Base-by-base conservation (phyloP, 1,140 invertebrate genomes). In the Cotesia vestalis region DNA sequence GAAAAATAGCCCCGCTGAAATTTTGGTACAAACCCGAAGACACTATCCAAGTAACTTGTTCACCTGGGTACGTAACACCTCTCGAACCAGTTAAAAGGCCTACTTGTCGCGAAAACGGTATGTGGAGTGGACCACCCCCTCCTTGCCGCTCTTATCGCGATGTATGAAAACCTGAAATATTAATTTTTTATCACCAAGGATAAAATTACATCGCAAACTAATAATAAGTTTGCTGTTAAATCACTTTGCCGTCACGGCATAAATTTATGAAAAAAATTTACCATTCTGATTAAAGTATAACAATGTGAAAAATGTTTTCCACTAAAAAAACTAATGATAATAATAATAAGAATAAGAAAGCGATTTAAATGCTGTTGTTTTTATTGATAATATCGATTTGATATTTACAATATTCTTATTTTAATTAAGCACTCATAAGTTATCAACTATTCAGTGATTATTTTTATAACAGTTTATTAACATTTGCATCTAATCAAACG, bases 21-120 rank as follows among this genome's bases (percentile, higher is more conserved):
- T 93, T 93, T 80, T 90, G 90, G 81, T 94, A 94, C 82, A 92
- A 93, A 79, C 90, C 92, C 27, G 92, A 92, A 8, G 92, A 94
- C 79, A 90, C 90, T 69, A 87, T 94, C 66, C 91, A 91, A 76
- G 90, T 94, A 57, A 91, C 89, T n/a, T 94, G 93, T 80, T 88
- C 90, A 52, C 88, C 90, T 0, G 92, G 92, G 20, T 93, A 89
- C 77, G 90, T 91, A 38, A 86, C 85, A 12, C 85, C 85, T 1
- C 64, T 87, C 20, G 84, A 87, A 68, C 85, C 85, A 0, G 83
- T 85, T 17, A 84, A 80, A 62, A 86, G 83, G 55, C 84, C 85
- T 12, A 86, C 84, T 0, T 87, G 85, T 67, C 79, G 80, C 9
- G 85, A 84, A 36, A 87, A 88, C 53, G 87, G 87, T 6, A 83